Evolutionary conservation across 2,113 vertebrate species (phyloP).

Genomic region (Oreochromis niloticus): DNA sequence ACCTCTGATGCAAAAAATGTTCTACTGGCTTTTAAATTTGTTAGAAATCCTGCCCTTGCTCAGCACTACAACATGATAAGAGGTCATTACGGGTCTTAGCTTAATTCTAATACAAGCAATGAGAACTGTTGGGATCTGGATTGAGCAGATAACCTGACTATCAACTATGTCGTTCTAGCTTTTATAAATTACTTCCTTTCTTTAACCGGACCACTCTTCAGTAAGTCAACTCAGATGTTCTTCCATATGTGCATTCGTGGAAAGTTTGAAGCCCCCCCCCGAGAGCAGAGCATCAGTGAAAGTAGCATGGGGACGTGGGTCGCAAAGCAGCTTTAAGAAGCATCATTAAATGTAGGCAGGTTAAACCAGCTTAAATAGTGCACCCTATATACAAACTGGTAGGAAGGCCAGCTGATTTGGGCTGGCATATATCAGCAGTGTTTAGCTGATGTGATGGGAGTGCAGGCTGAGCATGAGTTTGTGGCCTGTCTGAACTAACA

Average conservation of each 20-base stretch:
- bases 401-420: background rate
- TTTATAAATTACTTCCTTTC: no score
- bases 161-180: background rate
- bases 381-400: background rate
- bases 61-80: background rate
- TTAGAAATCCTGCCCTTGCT: background rate
- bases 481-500: background rate
- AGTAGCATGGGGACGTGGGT: background rate
- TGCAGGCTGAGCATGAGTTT: background rate
- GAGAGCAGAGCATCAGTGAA: background rate
- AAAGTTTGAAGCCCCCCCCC: background rate
- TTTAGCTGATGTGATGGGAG: background rate
- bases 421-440: background rate
- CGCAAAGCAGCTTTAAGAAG: background rate
- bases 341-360: background rate
- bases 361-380: background rate
- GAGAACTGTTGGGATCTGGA: background rate
- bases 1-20: background rate
- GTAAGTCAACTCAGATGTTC: background rate
- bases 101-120: background rate
- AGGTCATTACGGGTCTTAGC: background rate
- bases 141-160: background rate
- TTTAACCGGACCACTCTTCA: background rate
- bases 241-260: no score
- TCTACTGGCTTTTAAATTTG: background rate